These are phyloP conservation scores for Nemopilema nomurai DNA, from an alignment of 30 jellyfish, hydroid and myxozoan genomes.

Conservation along the genomic window DNA sequence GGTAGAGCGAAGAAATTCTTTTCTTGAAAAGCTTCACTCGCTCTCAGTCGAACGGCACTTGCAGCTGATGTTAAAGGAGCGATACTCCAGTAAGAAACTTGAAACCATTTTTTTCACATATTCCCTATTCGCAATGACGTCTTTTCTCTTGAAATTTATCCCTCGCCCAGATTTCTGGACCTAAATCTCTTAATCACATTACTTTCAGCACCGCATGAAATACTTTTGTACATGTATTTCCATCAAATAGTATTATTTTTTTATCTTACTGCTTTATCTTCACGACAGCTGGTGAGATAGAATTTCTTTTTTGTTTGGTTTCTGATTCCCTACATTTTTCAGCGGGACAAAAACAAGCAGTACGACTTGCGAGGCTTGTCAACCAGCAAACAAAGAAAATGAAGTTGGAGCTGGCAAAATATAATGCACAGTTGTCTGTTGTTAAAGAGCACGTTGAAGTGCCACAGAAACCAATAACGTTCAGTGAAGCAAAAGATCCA, in stretches of 20 bases:
- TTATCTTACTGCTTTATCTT: too few relatives aligned
- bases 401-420: slow-evolving; percentile 5
- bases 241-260: too few relatives aligned
- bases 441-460: slow-evolving; percentile 1
- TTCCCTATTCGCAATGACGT: too few relatives aligned
- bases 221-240: too few relatives aligned
- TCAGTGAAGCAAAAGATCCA: not conserved
- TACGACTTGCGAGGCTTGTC: not conserved
- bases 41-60: slow-evolving; percentile 24
- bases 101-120: not conserved
- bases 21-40: slow-evolving; percentile 7
- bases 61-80: slow-evolving; percentile 9
- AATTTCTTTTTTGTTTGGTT: not conserved
- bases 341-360: slow-evolving; percentile 16
- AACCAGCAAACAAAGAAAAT: slow-evolving; percentile 1
- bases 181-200: too few relatives aligned
- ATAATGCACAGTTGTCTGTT: slow-evolving; percentile 9
- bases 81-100: slow-evolving; percentile 11
- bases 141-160: too few relatives aligned
- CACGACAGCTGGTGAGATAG: too few relatives aligned
- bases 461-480: not conserved
- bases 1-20: not conserved
- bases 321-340: not conserved
- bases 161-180: too few relatives aligned
- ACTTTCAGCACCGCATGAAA: too few relatives aligned